Percentiles rank a stretch among this genome's conserved stretches.
phyloP scores from a whole-genome alignment of 2,113 vertebrate species.

The Cololabis saira region DNA sequence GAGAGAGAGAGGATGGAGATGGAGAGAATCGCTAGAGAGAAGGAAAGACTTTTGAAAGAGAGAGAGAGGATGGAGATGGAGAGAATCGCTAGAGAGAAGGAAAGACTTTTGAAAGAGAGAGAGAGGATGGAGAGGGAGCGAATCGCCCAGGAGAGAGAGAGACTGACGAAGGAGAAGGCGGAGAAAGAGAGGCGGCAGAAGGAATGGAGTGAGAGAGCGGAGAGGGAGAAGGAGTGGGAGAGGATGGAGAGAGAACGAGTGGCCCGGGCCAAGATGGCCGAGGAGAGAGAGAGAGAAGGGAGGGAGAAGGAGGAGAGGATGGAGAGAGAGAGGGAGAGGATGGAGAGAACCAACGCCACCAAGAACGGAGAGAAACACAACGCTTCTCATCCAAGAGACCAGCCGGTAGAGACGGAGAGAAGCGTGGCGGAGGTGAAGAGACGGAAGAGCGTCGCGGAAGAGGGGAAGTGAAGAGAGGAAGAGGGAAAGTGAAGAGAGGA shows the following conservation, averaged over 20 bases:
- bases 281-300: background rate
- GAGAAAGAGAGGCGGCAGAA: background rate
- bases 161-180: background rate
- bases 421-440: background rate
- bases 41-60: slow-evolving; percentile 13
- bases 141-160: background rate
- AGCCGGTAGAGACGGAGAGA: background rate
- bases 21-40: slow-evolving; percentile 21
- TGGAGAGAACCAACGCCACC: background rate
- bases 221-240: background rate
- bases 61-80: slow-evolving; percentile 15
- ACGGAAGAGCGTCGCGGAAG: slow-evolving; percentile 4
- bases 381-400: background rate
- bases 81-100: background rate
- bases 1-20: slow-evolving; percentile 4
- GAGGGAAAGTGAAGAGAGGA: background rate
- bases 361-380: slow-evolving; percentile 10
- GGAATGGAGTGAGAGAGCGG: background rate
- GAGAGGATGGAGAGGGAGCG: background rate
- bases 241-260: background rate
- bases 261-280: too few relatives aligned
- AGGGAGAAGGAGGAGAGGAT: background rate
- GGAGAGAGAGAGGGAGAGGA: background rate
- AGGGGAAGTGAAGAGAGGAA: background rate
- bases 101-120: background rate